A percentile compares a stretch with the other conserved stretches of the same genome.
phyloP scores from a whole-genome alignment of 2,888 invertebrate genomes.

The Hymenopus coronatus region DNA sequence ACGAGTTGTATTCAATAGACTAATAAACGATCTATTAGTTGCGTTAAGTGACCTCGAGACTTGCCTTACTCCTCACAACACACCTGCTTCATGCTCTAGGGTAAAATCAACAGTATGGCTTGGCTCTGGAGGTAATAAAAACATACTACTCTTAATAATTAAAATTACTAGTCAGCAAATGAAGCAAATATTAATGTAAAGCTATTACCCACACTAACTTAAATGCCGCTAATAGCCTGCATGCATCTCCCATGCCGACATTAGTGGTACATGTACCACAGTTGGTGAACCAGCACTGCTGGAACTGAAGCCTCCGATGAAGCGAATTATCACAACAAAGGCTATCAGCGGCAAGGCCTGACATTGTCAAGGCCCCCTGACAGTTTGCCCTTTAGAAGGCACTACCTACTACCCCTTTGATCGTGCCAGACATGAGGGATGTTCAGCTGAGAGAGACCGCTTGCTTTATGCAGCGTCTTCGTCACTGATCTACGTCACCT shows the following conservation, averaged over 20 bases:
- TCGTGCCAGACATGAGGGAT: not conserved
- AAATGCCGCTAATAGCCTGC: too few species aligned
- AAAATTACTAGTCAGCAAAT: too few species aligned
- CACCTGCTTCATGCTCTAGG: too few species aligned
- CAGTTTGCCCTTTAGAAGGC: not conserved
- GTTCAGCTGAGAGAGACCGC: not conserved
- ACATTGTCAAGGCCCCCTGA: not conserved
- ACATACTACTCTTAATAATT: too few species aligned
- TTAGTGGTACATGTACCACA: not conserved
- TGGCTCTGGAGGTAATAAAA: too few species aligned
- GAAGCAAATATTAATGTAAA: too few species aligned
- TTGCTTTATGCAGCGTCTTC: not conserved
- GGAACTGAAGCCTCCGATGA: not conserved
- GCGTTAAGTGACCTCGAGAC: too few species aligned
- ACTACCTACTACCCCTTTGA: not conserved
- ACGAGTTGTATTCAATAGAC: too few species aligned
- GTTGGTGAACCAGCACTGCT: not conserved
- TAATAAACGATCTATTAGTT: too few species aligned
- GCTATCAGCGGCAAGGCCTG: not conserved
- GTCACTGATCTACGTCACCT: not conserved
- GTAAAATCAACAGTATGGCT: too few species aligned
- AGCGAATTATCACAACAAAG: not conserved
- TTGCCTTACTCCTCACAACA: too few species aligned
- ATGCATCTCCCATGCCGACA: not conserved
- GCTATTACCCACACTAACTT: too few species aligned